Base-by-base conservation (phyloP, 2,113 vertebrate species). In the Trochalopteron elliotii region DNA sequence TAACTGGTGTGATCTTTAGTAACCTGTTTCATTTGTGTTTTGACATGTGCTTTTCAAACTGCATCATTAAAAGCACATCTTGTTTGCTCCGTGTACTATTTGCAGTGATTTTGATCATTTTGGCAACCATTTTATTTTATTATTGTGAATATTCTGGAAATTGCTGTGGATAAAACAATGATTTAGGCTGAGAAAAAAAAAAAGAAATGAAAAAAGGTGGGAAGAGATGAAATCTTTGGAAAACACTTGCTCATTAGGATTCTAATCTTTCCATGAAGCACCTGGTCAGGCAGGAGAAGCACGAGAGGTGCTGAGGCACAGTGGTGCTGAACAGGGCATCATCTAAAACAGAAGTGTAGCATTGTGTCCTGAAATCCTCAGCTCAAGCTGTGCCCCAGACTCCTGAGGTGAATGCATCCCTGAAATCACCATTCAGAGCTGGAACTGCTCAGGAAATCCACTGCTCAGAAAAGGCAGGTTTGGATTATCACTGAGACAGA, bases 21-120 rank as follows among this genome's bases (percentile, higher is more conserved):
- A 45, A 87, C 50, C 50, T 8, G 4, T 88, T 93, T 88, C 57
- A 64, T 74, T 94, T 74, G n/a, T 93, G 83, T 95, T 96, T 96
- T 92, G 85, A 93, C 90, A 65, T 44, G 61, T 17, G 61, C 91
- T 88, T 96, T 91, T 85, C 84, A 97, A 83, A 59, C 23, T 49
- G 69, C 78, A 61, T 93, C 80, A 61, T 94, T 96, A 79, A 74
- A 87, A 93, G 61, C 75, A 80, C 75, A 72, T 83, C 45, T 89
- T 94, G 87, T 79, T 91, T 91, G 86, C 94, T 79, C 33, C 42
- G 13, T 12, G 44, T 57, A 52, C 74, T 72, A 27, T 57, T 93
- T 89, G 85, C 64, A 77, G 37, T 33, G 65, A 76, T 40, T 93
- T 76, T 74, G 52, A 63, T 83, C 61, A 45, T 68, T 89, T 91